Conservation (phyloP, 2,113 vertebrate genomes). For the Clarias gariepinus region DNA sequence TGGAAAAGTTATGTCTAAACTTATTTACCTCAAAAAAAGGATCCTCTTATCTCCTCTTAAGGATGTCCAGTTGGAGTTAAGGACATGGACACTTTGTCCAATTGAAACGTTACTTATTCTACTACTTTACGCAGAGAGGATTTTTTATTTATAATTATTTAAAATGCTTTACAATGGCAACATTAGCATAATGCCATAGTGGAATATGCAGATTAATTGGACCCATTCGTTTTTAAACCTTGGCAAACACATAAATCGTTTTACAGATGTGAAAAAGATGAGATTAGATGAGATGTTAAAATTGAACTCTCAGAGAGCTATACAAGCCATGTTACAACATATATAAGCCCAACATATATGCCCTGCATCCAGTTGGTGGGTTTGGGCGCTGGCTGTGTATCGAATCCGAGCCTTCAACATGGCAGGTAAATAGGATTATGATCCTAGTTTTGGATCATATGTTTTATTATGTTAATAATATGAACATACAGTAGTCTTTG, state of each 20-base stretch:
- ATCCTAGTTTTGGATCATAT: no score
- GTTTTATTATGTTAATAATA: background rate
- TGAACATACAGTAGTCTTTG: background rate
- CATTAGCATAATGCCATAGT: background rate
- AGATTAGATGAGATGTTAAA: background rate
- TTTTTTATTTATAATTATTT: background rate
- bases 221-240: background rate
- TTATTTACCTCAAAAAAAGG: background rate
- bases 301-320: background rate
- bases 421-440: no score
- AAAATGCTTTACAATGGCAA: background rate
- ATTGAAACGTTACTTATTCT: background rate
- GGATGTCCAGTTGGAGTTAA: background rate
- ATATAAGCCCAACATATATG: no score
- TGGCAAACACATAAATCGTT: background rate
- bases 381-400: no score
- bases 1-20: background rate
- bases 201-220: background rate
- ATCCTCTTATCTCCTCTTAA: background rate
- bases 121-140: background rate
- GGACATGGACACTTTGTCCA: background rate
- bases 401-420: no score
- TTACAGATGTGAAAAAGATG: background rate
- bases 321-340: no score
- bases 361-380: no score